Evolutionary conservation across 2,888 invertebrate genomes (phyloP).

Genomic region (Cheilosia impressa): DNA sequence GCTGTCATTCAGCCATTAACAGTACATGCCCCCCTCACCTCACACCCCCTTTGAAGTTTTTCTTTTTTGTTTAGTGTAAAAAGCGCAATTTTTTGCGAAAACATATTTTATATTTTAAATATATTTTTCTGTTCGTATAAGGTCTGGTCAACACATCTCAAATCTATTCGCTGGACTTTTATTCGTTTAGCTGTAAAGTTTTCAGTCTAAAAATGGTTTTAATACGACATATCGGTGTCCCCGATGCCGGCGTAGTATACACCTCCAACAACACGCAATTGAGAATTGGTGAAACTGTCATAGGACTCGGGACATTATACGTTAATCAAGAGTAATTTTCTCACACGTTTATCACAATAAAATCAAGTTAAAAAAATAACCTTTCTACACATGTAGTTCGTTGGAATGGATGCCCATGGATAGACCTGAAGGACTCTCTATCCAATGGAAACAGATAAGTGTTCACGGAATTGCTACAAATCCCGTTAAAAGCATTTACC

Average conservation of each 20-base stretch:
- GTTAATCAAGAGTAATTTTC: constrained; percentile 81
- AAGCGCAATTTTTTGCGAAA: constrained; percentile 29
- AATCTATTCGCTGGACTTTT: not conserved
- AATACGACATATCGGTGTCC: constrained; percentile 80
- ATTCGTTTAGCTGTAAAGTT: not conserved
- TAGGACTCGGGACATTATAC: constrained; percentile 81
- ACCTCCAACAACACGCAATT: constrained; percentile 80
- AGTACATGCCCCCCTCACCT: constrained; percentile 7
- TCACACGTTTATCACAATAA: not conserved
- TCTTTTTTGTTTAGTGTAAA: constrained; percentile 40
- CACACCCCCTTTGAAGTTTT: not conserved
- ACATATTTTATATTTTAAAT: not conserved
- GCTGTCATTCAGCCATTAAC: constrained; percentile 43
- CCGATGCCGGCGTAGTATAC: constrained; percentile 81
- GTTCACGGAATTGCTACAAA: constrained; percentile 82
- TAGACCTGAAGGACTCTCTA: constrained; percentile 81
- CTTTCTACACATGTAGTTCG: constrained; percentile 77
- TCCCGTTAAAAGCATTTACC: constrained; percentile 81
- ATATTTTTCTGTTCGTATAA: constrained; percentile 26
- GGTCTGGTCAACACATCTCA: not conserved
- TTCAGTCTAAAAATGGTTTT: constrained; percentile 79
- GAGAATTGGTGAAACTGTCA: constrained; percentile 80
- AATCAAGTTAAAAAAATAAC: constrained; percentile 19
- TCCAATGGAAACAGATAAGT: constrained; percentile 82
- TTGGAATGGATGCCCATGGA: constrained; percentile 81